These are phyloP conservation scores for Anas platyrhynchos DNA, from an alignment of 2,113 vertebrate species.

Conservation along the genomic window DNA sequence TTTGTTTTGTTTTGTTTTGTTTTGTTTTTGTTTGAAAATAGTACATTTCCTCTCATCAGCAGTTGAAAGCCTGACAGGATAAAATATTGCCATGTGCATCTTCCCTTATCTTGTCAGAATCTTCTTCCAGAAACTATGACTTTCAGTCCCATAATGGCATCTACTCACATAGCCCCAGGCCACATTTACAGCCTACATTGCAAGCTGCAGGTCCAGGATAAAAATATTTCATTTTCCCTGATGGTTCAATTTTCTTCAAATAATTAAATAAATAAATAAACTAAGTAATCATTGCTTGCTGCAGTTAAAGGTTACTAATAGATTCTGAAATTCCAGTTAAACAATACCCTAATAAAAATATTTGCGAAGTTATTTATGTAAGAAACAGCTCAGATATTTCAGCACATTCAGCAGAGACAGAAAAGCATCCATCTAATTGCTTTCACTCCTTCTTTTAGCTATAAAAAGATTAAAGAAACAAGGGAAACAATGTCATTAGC, in stretches of 20 bases:
- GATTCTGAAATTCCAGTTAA: neutral
- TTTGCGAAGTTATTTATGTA: neutral
- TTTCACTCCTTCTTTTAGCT: neutral
- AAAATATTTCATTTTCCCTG: neutral
- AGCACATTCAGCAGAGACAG: neutral
- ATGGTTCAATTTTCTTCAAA: neutral
- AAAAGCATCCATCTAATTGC: neutral
- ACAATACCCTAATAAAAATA: neutral
- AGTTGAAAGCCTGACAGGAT: neutral
- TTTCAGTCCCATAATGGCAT: neutral
- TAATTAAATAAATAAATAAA: neutral
- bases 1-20: neutral
- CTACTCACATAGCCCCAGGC: neutral
- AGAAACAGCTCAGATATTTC: neutral
- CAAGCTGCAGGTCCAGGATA: neutral
- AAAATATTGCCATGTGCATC: neutral
- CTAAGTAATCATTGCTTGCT: neutral
- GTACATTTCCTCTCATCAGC: neutral
- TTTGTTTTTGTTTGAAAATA: neutral
- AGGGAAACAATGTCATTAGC: neutral
- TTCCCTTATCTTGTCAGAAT: neutral
- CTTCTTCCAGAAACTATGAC: slow-evolving; percentile 15
- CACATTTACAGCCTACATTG: neutral
- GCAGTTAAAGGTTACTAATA: neutral
- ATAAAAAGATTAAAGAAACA: neutral